Evolutionary conservation across 2,888 invertebrate genomes (phyloP).

Genomic region (Nezara viridula): DNA sequence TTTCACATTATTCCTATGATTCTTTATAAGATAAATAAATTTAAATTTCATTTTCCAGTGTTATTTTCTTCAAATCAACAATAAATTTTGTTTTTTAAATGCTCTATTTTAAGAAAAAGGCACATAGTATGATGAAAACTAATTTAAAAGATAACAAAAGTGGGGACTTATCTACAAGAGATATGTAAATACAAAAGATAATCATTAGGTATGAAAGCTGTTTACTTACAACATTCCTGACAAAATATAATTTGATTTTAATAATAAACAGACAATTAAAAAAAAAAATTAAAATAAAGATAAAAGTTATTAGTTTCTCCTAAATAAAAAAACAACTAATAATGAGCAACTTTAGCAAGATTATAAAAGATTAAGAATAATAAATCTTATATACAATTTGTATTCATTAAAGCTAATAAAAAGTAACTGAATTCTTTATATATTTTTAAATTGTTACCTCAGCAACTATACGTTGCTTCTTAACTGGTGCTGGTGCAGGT

Average conservation of each 20-base stretch:
- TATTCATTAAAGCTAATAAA: neutral
- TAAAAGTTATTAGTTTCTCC: neutral
- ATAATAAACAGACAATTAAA: neutral
- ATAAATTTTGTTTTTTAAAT: neutral
- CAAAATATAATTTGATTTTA: neutral
- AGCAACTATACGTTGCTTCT: slow-evolving; percentile 82
- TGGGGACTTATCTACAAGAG: slow-evolving; percentile 14
- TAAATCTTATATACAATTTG: neutral
- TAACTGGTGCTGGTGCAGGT: slow-evolving; percentile 60
- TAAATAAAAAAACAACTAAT: neutral
- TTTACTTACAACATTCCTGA: neutral
- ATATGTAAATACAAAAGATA: slow-evolving; percentile 18
- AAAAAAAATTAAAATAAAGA: neutral
- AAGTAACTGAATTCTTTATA: neutral
- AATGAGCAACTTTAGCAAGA: neutral
- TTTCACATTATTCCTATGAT: neutral
- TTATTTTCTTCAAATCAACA: neutral
- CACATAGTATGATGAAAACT: neutral
- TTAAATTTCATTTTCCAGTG: neutral
- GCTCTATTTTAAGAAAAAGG: neutral
- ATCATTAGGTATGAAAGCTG: neutral
- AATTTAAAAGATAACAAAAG: slow-evolving; percentile 26
- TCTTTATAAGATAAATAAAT: neutral
- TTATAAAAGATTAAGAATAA: neutral
- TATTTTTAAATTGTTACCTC: slow-evolving; percentile 73